Base-by-base conservation (phyloP, 1,140 invertebrate species). In the Papilio aristodemus region DNA sequence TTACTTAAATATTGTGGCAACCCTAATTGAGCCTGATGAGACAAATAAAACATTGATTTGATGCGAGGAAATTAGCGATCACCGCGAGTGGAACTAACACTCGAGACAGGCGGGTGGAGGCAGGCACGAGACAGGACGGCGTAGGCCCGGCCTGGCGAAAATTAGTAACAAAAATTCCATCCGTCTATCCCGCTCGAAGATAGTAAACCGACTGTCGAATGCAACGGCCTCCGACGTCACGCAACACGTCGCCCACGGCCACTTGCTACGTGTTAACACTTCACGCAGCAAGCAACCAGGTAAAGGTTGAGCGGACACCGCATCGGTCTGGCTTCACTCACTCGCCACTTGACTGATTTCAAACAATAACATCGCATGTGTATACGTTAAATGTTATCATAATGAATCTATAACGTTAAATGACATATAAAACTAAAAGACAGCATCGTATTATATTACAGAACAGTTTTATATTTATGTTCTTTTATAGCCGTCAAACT, bases 41-140 rank as follows among this genome's bases (percentile, higher is more conserved):
- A 7, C 36, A 62, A 62, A 62, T 62, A 39, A 22, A 62, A 39
- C 59, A 39, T 19, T 38, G 19, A 54, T 54, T 54, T 9, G 4
- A 62, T 36, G 59, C 36, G 14, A 62, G 59, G 59, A 62, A 62
- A 62, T 62, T 62, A 62, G 59, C 59, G 37, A 22, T 62, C 32
- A 62, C 7, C 59, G 36, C 27, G 57, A 32, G n/a, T 32, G 25
- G 13, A 36, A 32, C 8, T 22, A 54, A 4, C 46, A n/a, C n/a
- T n/a, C n/a, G n/a, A n/a, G n/a, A 17, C 43, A 19, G 17, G 39
- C 13, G n/a, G 39, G 43, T 19, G 14, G 43, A 17, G 14, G 10
- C 17, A 19, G 43, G 4, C 4, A 7, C 17, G 14, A 43, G 1
- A n/a, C 6, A n/a, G 41, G 7, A 43, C 27, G 27, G 27, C 27